Conservation (phyloP, 2,797 vertebrate species). For the Epinephelus awoara region DNA sequence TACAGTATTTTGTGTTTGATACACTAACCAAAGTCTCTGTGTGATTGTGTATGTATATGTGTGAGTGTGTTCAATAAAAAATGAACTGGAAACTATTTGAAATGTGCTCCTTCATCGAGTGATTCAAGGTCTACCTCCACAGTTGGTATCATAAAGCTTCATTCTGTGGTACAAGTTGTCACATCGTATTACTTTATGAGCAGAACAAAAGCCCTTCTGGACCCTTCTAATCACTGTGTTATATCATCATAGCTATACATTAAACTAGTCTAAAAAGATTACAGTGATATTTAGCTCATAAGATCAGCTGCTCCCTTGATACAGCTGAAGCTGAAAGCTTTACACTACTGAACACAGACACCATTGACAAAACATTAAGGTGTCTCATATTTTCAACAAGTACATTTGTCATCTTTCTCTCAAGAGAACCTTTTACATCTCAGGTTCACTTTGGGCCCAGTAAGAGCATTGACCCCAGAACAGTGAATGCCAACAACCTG, state of each 20-base stretch:
- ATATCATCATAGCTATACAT: not conserved
- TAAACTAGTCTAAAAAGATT: too few relatives aligned
- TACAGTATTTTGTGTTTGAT: slow-evolving; percentile 79
- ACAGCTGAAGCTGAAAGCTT: not conserved
- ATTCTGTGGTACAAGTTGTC: not conserved
- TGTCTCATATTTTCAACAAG: not conserved
- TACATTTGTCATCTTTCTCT: not conserved
- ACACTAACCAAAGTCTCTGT: slow-evolving; percentile 73
- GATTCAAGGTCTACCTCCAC: not conserved
- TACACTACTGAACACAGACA: not conserved
- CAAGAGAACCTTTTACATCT: not conserved
- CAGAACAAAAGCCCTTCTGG: not conserved
- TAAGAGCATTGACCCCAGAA: not conserved
- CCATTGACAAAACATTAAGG: not conserved
- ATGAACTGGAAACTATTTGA: slow-evolving; percentile 61
- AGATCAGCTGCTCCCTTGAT: slow-evolving; percentile 2
- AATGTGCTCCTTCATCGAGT: slow-evolving; percentile 25
- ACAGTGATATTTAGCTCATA: not conserved
- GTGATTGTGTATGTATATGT: slow-evolving; percentile 70
- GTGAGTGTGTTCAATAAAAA: slow-evolving; percentile 79
- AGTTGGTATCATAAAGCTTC: not conserved
- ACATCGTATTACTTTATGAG: not conserved
- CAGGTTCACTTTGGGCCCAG: not conserved
- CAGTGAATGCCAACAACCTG: not conserved
- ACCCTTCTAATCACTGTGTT: not conserved